Conservation (phyloP, 2,113 vertebrate genomes). For the Plotosus lineatus region DNA sequence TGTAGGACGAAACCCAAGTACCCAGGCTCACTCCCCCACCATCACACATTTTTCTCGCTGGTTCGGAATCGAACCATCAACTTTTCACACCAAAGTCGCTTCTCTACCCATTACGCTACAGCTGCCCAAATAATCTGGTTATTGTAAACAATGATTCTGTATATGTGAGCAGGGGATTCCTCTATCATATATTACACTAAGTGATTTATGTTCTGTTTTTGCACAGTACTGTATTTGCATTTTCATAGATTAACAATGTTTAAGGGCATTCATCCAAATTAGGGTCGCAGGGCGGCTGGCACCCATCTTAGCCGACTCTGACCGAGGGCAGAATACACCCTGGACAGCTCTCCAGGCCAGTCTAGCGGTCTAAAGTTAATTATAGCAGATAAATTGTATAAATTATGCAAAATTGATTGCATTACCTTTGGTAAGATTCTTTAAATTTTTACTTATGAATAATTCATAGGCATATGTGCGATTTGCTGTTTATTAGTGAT, state of each 20-base stretch:
- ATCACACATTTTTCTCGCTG: too few species aligned
- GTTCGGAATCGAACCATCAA: too few species aligned
- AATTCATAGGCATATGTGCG: constrained; percentile 12
- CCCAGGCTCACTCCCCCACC: too few species aligned
- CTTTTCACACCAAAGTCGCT: too few species aligned
- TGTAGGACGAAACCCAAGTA: too few species aligned
- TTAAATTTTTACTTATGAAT: background rate
- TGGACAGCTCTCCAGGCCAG: too few species aligned
- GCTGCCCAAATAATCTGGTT: background rate
- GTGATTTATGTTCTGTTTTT: background rate
- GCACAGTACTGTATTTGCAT: background rate
- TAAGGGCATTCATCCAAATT: background rate
- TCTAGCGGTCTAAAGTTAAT: too few species aligned
- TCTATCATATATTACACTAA: background rate
- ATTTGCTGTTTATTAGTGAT: background rate
- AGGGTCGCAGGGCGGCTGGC: too few species aligned
- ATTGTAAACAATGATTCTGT: background rate
- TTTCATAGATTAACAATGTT: background rate
- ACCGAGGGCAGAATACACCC: too few species aligned
- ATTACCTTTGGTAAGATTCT: background rate
- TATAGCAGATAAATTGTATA: background rate
- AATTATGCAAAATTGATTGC: background rate
- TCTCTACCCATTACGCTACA: too few species aligned
- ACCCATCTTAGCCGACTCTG: too few species aligned
- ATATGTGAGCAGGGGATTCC: background rate